phyloP scores from a whole-genome alignment of 2,888 invertebrate genomes.

The Xanthia icteritia region DNA sequence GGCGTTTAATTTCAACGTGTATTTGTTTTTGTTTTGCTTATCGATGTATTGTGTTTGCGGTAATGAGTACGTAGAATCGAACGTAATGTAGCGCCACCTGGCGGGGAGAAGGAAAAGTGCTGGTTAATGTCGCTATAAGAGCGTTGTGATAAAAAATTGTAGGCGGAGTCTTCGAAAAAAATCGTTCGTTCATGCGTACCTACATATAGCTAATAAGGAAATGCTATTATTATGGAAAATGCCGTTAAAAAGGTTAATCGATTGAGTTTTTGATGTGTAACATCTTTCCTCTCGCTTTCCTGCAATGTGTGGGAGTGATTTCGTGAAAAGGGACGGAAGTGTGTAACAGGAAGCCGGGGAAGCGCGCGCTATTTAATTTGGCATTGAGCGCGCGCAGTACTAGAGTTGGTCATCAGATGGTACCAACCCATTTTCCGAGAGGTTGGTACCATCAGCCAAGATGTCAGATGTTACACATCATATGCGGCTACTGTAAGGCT shows the following conservation, averaged over 20 bases:
- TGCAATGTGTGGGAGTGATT: too few species aligned
- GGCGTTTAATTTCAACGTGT: constrained; percentile 51
- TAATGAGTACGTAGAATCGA: constrained; percentile 16
- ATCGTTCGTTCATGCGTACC: neutral
- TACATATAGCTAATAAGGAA: neutral
- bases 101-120: neutral
- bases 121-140: neutral
- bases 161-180: neutral
- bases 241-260: neutral
- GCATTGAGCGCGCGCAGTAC: too few species aligned
- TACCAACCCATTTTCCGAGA: too few species aligned
- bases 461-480: too few species aligned
- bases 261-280: too few species aligned
- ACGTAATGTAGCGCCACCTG: constrained; percentile 27
- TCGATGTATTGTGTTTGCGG: constrained; percentile 32
- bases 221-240: neutral
- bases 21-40: constrained; percentile 50
- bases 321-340: too few species aligned
- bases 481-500: too few species aligned
- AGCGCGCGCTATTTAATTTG: too few species aligned
- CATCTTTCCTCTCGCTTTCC: too few species aligned
- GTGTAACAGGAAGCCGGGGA: too few species aligned
- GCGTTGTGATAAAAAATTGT: neutral
- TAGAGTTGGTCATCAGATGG: too few species aligned
- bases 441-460: too few species aligned